Base-by-base conservation (phyloP, 2,797 vertebrate genomes). In the Helicolenus hilgendorfi region DNA sequence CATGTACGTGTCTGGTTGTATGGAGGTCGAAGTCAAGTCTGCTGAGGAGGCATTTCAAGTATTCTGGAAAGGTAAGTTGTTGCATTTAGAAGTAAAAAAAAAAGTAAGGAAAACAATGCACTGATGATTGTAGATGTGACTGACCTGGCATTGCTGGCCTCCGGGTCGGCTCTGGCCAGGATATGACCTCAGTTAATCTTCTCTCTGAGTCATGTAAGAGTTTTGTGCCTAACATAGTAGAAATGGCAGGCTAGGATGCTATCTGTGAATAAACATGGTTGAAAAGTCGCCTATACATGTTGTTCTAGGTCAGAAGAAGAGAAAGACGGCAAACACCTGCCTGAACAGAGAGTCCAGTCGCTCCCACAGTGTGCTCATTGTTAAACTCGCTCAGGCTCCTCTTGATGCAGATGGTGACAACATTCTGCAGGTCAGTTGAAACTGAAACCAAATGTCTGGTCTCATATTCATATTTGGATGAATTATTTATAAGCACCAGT, bases 21-120 rank as follows among this genome's bases (percentile, higher is more conserved):
- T 98, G 0, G 99, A 99, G 70, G 96, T 99, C 0, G 99, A 99
- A 93, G 99, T 99, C n/a, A 99, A 99, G 90, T 98, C 98, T 31
- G 98, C 98, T 0, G 98, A 99, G 84, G 99, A 99, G 94, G 99
- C 98, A 2, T 99, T 99, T 92, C 98, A 99, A 93, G 98, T 99
- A 1, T 99, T 99, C 84, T 99, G 98, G 99, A 98, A 93, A 98
- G 99, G 99, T 99, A 88, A 93, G 96, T 35, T 77, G 92, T 53
- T 70, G 14, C 6, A 22, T 65, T 70, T 3, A 4, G 5, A 38
- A 8, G 27, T 38, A 1, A 24, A 27, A n/a, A 3, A 3, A 1
- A 13, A 0, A 26, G 3, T 18, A 20, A 2, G 0, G 11, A 2
- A 9, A 56, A n/a, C 0, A 4, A 84, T 95, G 97, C 93, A 20